Evolutionary conservation across 2,113 vertebrate genomes (phyloP).

Genomic region (Patagioenas fasciata): DNA sequence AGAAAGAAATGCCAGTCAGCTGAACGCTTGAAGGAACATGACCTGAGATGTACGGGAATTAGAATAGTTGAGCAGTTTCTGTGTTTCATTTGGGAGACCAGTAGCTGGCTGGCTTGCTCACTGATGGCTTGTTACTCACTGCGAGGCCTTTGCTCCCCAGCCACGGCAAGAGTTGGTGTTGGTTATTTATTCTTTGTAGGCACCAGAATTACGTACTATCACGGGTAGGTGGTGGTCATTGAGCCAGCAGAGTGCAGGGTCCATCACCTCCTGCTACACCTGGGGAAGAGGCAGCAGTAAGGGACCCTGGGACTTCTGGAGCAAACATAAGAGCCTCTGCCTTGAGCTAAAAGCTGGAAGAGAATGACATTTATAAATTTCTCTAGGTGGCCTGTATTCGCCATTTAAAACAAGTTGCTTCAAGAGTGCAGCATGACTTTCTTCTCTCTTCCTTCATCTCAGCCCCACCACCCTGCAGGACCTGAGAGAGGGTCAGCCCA

Average conservation of each 20-base stretch:
- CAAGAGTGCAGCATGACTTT: background rate
- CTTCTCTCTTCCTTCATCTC: background rate
- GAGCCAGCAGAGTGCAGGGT: background rate
- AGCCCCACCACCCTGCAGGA: slow-evolving; percentile 50
- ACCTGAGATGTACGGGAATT: slow-evolving; percentile 8
- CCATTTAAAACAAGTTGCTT: background rate
- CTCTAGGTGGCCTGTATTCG: background rate
- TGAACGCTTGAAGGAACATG: slow-evolving; percentile 46
- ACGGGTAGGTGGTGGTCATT: background rate
- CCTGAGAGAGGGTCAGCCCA: slow-evolving; percentile 33
- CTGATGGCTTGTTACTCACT: background rate
- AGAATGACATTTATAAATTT: background rate
- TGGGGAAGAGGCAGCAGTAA: background rate
- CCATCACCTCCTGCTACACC: background rate
- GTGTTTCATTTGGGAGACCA: background rate
- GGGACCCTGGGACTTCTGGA: background rate
- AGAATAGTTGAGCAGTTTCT: slow-evolving; percentile 29
- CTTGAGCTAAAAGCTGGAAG: background rate
- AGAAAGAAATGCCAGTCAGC: slow-evolving; percentile 40
- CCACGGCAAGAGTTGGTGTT: accelerated
- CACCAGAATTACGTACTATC: background rate
- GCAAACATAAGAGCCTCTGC: background rate
- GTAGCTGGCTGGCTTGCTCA: background rate
- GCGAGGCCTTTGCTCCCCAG: background rate
- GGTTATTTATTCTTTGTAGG: background rate